Percentiles rank a stretch among this genome's conserved stretches.
These are phyloP conservation scores for Rhimphoctona megacephalus DNA, from an alignment of 2,888 invertebrate genomes.

Conservation along the genomic window DNA sequence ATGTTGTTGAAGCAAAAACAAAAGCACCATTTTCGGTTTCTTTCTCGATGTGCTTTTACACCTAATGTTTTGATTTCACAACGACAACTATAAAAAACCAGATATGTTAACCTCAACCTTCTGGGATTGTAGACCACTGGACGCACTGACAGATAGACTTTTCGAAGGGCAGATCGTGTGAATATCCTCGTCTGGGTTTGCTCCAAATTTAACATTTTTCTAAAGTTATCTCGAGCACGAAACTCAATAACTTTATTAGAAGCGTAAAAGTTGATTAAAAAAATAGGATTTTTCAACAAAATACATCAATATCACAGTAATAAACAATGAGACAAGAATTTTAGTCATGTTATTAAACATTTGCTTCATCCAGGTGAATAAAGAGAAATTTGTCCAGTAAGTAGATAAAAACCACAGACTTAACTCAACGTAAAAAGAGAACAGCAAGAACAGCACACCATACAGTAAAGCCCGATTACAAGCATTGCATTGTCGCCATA, in stretches of 20 bases:
- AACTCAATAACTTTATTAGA: not conserved
- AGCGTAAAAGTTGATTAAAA: too few species aligned
- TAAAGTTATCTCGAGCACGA: not conserved
- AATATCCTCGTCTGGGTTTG: slow-evolving; percentile 8
- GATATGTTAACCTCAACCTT: not conserved
- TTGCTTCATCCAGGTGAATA: not conserved
- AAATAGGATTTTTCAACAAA: too few species aligned
- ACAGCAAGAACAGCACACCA: too few species aligned
- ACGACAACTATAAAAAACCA: not conserved
- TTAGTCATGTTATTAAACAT: not conserved
- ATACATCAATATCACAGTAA: not conserved
- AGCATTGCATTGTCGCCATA: too few species aligned
- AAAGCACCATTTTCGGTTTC: not conserved
- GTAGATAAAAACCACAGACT: too few species aligned
- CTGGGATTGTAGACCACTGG: not conserved
- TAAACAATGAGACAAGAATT: not conserved
- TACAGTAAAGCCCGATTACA: too few species aligned
- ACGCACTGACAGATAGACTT: not conserved
- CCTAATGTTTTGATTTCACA: slow-evolving; percentile 9
- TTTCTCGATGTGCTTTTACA: slow-evolving; percentile 1
- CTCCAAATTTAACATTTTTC: not conserved
- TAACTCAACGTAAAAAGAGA: too few species aligned
- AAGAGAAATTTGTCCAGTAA: too few species aligned
- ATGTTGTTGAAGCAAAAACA: not conserved
- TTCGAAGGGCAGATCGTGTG: slow-evolving; percentile 6